Evolutionary conservation across 1,140 invertebrate species (phyloP), one percentile per base, ranked within the genome.

Genomic region (Drosophila melanica): DNA sequence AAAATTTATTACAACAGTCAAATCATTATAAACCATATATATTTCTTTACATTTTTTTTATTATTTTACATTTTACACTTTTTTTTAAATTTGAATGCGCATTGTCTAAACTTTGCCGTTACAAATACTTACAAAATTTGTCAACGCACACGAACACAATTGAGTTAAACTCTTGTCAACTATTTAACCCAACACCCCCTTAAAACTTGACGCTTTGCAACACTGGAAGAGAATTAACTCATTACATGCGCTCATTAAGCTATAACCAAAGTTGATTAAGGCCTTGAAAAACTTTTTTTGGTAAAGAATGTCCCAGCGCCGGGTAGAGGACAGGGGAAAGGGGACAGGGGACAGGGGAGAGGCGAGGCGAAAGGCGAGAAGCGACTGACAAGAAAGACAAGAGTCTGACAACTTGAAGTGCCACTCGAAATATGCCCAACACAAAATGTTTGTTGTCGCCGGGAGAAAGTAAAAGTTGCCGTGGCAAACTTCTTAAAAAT

Each of bases 401-500:
- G 75, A 67, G 75, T 82, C 82, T 68, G 65, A 73, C 73, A 75
- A 79, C 70, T 80, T 89, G 79, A 89, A 89, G 76, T 87, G 84
- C 47, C 79, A 79, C 84, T 89, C 68, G 65, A 87, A 87, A 87
- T 89, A 77, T 82, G 82, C 65, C 68, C 65, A 70, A 75, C 64
- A 86, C 86, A 87, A 86, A 86, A 82, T 87, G 75, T 81, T 85
- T 85, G 77, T 74, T 76, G 67, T 79, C 65, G 77, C 48, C 81
- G 58, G 53, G 48, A 47, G 65, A 75, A 72, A 72, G 74, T 55
- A 64, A 73, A 86, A 86, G 82, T 87, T 77, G 79, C 65, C 75
- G 68, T 74, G 72, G 84, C 68, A 82, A 89, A 87, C 82, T 87
- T 87, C 79, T 87, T 89, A 74, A 89, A 87, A 87, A 87, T 87